A percentile compares a stretch with the other conserved stretches of the same genome.
Conservation (phyloP, 64 coral and sea anemone species). For the Actinia tenebrosa region DNA sequence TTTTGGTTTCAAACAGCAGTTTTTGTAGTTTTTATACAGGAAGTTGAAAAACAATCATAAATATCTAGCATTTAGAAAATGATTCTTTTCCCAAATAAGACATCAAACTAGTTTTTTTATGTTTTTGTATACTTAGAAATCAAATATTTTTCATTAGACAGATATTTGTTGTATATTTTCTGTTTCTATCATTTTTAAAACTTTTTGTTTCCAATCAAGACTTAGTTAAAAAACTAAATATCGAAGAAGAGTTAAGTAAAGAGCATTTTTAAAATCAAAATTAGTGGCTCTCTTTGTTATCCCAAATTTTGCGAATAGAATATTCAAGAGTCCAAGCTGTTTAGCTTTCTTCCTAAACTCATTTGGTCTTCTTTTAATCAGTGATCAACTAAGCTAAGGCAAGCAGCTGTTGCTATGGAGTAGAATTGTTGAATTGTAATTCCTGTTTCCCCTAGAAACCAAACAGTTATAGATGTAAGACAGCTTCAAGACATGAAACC, state of each 20-base stretch:
- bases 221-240: not conserved
- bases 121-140: not conserved
- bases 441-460: not conserved
- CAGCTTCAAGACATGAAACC: not conserved
- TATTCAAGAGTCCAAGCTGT: not conserved
- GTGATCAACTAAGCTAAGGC: not conserved
- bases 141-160: not conserved
- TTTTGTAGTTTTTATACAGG: not conserved
- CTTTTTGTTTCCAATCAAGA: not conserved
- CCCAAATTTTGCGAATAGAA: not conserved
- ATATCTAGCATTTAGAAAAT: not conserved
- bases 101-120: not conserved
- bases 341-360: not conserved
- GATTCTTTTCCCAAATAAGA: not conserved
- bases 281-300: not conserved
- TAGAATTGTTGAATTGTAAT: not conserved
- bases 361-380: constrained; percentile 12
- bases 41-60: not conserved
- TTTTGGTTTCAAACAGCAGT: not conserved
- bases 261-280: not conserved
- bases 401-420: constrained; percentile 11
- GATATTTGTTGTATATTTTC: not conserved
- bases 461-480: not conserved
- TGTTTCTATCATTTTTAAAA: not conserved
- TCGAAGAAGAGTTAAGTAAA: not conserved